Percentiles rank a stretch among this genome's conserved stretches.
Conservation (phyloP, 2,888 invertebrate genomes). For the Griposia aprilina region DNA sequence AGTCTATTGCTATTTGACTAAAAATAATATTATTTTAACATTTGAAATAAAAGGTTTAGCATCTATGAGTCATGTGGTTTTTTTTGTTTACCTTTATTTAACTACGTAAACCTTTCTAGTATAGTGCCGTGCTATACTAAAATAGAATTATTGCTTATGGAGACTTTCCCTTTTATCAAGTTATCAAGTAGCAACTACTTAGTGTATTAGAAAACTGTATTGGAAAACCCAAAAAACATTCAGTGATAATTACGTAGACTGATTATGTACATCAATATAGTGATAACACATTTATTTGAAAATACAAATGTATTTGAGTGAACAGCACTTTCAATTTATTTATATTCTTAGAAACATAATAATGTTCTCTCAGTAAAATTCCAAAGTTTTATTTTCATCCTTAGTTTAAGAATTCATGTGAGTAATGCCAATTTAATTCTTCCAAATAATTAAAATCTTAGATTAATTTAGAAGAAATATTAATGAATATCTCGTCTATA, state of each 20-base stretch:
- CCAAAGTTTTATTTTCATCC: background rate
- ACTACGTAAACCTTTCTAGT: too few species aligned
- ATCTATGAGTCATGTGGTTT: too few species aligned
- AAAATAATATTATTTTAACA: too few species aligned
- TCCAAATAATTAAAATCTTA: background rate
- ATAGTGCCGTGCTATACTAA: background rate
- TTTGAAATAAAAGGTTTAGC: too few species aligned
- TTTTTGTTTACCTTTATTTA: too few species aligned
- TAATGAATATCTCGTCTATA: constrained; percentile 2
- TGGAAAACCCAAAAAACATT: background rate
- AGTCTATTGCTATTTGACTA: too few species aligned
- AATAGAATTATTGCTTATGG: constrained; percentile 8
- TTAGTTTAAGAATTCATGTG: background rate
- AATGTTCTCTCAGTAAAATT: background rate
- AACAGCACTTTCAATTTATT: background rate
- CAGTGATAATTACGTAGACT: background rate
- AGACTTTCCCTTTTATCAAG: background rate
- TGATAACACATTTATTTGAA: background rate
- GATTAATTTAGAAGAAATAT: background rate
- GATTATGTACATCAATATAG: constrained; percentile 3
- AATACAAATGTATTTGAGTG: background rate
- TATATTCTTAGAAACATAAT: background rate
- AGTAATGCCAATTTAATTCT: background rate
- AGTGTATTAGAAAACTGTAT: background rate
- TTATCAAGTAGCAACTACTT: constrained; percentile 3